Evolutionary conservation across 2,797 vertebrate species (phyloP).

Genomic region (Pteropus rufus): DNA sequence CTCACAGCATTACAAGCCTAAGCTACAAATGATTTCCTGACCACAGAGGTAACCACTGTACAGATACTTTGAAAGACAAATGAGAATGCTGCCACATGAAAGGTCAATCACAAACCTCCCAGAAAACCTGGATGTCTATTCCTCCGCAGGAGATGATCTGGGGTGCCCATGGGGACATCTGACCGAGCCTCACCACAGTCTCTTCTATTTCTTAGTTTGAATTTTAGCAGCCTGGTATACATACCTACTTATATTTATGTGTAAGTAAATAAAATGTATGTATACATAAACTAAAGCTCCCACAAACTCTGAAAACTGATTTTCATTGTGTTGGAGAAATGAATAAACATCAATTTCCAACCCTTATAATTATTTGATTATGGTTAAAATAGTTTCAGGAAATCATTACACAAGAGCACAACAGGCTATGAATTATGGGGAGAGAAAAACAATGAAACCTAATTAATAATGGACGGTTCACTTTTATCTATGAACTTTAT

Average conservation of each 20-base stretch:
- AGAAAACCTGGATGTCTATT: neutral
- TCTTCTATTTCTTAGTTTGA: neutral
- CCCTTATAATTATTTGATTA: neutral
- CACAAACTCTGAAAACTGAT: constrained; percentile 29
- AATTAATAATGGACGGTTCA: constrained; percentile 64
- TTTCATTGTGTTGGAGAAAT: constrained; percentile 23
- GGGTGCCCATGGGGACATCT: too few relatives aligned
- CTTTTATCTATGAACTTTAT: constrained; percentile 62
- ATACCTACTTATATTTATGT: neutral
- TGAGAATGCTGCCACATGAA: constrained; percentile 5
- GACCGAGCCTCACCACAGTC: neutral
- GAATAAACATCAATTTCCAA: neutral
- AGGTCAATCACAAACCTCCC: neutral
- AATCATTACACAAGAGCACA: neutral
- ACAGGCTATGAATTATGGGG: neutral
- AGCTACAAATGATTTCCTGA: constrained; percentile 73
- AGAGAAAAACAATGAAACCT: neutral
- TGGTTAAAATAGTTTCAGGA: neutral
- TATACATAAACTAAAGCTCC: neutral
- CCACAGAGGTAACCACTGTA: constrained; percentile 48
- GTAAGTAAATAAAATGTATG: neutral
- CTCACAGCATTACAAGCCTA: constrained; percentile 60
- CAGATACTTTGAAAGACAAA: constrained; percentile 56
- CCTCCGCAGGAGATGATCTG: neutral
- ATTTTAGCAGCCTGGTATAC: neutral